Evolutionary conservation across 2,888 invertebrate species (phyloP).

Genomic region (Lottia scabra): DNA sequence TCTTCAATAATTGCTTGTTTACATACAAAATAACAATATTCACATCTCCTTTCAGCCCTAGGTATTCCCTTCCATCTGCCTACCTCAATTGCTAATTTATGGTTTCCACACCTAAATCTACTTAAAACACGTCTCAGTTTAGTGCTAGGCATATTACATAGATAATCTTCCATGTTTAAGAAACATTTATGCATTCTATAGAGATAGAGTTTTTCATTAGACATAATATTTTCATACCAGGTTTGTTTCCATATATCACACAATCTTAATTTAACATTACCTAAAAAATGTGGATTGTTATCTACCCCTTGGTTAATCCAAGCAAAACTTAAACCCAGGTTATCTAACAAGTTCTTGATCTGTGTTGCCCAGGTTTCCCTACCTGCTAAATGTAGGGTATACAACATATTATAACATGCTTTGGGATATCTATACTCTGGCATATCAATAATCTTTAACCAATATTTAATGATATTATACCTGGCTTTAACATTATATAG

Average conservation of each 20-base stretch:
- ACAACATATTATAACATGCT: constrained; percentile 18
- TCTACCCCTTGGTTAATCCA: too few relatives aligned
- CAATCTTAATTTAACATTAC: constrained; percentile 4
- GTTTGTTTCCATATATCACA: background rate
- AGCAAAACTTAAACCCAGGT: constrained; percentile 13
- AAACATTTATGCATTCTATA: background rate
- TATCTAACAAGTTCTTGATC: constrained; percentile 9
- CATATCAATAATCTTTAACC: constrained; percentile 19
- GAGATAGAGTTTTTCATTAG: background rate
- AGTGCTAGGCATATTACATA: background rate
- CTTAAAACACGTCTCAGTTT: background rate
- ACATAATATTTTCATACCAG: background rate
- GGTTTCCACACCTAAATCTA: background rate
- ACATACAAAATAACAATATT: background rate
- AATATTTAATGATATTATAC: constrained; percentile 13
- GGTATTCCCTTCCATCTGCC: background rate
- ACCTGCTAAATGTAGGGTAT: constrained; percentile 4
- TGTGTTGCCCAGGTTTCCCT: constrained; percentile 13
- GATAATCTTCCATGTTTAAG: background rate
- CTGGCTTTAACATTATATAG: background rate
- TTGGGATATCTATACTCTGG: constrained; percentile 16
- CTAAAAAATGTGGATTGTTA: background rate
- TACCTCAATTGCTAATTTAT: background rate
- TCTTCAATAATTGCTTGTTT: background rate
- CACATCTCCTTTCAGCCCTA: background rate